Evolutionary conservation across 2,888 invertebrate genomes (phyloP).

Genomic region (Synergus umbraculus): DNA sequence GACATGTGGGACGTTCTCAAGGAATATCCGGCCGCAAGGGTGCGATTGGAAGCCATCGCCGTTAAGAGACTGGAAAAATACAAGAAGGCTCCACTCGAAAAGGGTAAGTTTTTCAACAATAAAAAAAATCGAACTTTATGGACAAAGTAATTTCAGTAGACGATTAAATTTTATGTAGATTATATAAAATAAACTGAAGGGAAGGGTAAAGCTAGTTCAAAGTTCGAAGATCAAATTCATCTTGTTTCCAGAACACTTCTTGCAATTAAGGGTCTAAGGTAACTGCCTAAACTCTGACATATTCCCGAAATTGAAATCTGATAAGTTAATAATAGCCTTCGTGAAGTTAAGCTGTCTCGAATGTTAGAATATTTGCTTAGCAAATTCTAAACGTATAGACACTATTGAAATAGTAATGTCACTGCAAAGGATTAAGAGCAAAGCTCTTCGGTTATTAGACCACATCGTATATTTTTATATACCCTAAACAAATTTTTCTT

Average conservation of each 20-base stretch:
- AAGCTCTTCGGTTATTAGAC: not conserved
- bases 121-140: no score
- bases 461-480: no score
- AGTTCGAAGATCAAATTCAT: no score
- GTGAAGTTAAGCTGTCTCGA: not conserved
- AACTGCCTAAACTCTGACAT: no score
- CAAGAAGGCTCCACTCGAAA: conserved; percentile 94
- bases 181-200: no score
- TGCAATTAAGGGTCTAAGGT: no score
- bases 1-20: conserved; percentile 99
- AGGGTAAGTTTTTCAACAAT: conserved; percentile 82
- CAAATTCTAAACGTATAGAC: not conserved
- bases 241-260: no score
- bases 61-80: conserved; percentile 98
- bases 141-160: no score
- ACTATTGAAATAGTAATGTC: conserved; percentile 5
- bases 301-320: not conserved
- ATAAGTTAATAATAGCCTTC: not conserved
- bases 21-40: conserved; percentile 95
- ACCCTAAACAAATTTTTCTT: no score
- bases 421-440: not conserved
- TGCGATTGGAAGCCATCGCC: conserved; percentile 97
- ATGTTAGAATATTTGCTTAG: conserved; percentile 26
- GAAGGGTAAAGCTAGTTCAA: no score
- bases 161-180: no score